phyloP scores from a whole-genome alignment of 1,140 invertebrate genomes.

The Phthorimaea operculella region DNA sequence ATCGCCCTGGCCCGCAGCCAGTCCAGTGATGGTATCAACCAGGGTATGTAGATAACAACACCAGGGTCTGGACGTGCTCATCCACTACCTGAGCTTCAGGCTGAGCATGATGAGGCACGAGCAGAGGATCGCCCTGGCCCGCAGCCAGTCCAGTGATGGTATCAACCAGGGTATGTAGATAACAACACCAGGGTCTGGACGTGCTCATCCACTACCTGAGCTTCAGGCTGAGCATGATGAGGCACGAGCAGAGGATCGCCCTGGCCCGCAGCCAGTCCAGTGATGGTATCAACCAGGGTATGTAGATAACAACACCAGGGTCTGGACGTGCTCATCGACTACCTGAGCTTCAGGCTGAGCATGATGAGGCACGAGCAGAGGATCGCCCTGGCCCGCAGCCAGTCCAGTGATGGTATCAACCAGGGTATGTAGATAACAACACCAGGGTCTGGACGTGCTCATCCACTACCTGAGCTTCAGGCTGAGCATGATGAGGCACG shows the following conservation, averaged over 20 bases:
- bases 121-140: slow-evolving; percentile 78
- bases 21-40: slow-evolving; percentile 73
- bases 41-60: slow-evolving; percentile 80
- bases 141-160: slow-evolving; percentile 74
- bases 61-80: slow-evolving; percentile 94
- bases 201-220: slow-evolving; percentile 97
- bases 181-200: slow-evolving; percentile 93
- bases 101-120: slow-evolving; percentile 92
- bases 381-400: slow-evolving; percentile 76
- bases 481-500: slow-evolving; percentile 90
- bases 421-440: slow-evolving; percentile 73
- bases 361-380: slow-evolving; percentile 92
- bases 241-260: slow-evolving; percentile 83
- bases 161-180: slow-evolving; percentile 64
- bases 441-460: slow-evolving; percentile 95
- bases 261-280: slow-evolving; percentile 79
- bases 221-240: slow-evolving; percentile 92
- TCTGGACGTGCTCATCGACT: slow-evolving; percentile 96
- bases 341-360: slow-evolving; percentile 91
- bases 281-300: slow-evolving; percentile 64
- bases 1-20: slow-evolving; percentile 77
- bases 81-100: slow-evolving; percentile 96
- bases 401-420: slow-evolving; percentile 71
- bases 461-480: slow-evolving; percentile 97
- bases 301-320: slow-evolving; percentile 85